These are phyloP conservation scores for Ophiodon elongatus DNA, from an alignment of 2,113 vertebrate species.

Conservation along the genomic window DNA sequence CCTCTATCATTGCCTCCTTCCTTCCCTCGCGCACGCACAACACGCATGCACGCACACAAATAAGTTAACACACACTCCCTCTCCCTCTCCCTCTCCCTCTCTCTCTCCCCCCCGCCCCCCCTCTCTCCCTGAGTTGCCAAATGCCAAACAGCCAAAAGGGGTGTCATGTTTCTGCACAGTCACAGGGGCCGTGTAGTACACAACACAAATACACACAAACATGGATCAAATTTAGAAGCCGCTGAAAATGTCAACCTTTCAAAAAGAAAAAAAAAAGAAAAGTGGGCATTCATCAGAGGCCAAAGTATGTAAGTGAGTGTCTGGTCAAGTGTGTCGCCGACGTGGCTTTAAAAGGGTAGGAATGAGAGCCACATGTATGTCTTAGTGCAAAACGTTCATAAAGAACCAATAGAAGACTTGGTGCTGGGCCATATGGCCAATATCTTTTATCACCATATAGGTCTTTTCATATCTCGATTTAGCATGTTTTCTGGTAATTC, in stretches of 20 bases:
- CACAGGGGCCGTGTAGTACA: conserved; percentile 70
- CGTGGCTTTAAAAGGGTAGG: conserved; percentile 37
- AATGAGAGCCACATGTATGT: background rate
- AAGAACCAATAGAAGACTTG: background rate
- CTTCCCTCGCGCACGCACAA: background rate
- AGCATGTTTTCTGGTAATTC: background rate
- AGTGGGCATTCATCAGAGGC: conserved; percentile 48
- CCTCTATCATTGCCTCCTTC: conserved; percentile 27
- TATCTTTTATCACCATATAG: background rate
- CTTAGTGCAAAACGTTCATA: background rate
- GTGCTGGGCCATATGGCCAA: no score
- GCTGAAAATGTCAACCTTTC: conserved; percentile 67
- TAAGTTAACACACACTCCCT: conserved; percentile 3
- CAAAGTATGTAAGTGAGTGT: conserved; percentile 26
- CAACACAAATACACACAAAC: conserved; percentile 57
- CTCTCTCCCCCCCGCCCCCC: background rate
- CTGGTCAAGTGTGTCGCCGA: background rate
- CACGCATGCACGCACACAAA: conserved; percentile 2
- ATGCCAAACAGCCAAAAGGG: conserved; percentile 71
- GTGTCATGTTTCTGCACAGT: conserved; percentile 79
- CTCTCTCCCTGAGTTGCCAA: conserved; percentile 50
- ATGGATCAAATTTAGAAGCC: conserved; percentile 61
- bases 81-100: background rate
- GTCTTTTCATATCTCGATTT: background rate
- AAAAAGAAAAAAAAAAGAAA: conserved; percentile 39